Base-by-base conservation (phyloP, 1,140 invertebrate species). In the fruit fly (Drosophila melanogaster) region DNA sequence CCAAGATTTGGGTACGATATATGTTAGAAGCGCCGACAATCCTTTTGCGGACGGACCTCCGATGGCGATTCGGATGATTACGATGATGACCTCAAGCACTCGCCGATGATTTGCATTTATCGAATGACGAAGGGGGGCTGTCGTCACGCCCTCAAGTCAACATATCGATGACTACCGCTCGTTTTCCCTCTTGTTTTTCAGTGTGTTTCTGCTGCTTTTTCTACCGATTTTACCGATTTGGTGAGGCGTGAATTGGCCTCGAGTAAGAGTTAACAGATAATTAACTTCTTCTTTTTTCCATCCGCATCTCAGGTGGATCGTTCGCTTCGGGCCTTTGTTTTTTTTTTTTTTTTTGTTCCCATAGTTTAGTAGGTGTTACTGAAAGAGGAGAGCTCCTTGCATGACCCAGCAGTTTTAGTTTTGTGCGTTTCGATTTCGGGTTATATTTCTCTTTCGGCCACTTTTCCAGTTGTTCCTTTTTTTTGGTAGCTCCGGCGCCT, bases 331-430 rank as follows among this genome's bases (percentile, higher is more conserved):
- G 10, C 15, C 19, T 17, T 26, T 35, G 24, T 60, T 73, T 72
- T 66, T 62, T 80, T 71, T 19, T 19, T 15, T 19, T 35, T 15
- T 60, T 79, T 72, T 62, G 59, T 80, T 71, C 77, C 71, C 70
- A 86, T 81, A 86, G 83, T 86, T 81, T 81, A 86, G 83, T 87
- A 81, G 83, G 83, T 86, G 83, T 86, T 84, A 61, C 71, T 59
- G 71, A 43, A 43, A 15, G 15, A 33, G 26, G 53, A 69, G 77
- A 77, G 81, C 81, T 86, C 59, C 77, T 85, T 66, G 67, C 51
- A 78, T 86, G 83, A 86, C 56, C n/a, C 15, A 17, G 74, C 78
- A 61, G 6, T 30, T 30, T 30, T 30, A 30, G 30, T 57, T 81
- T 67, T 69, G 24, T 24, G 15, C 64, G 73, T 80, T 72, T 86